Percentiles rank a stretch among this genome's conserved stretches.
phyloP scores from a whole-genome alignment of 1,140 invertebrate species.

The Tetragonula clypearis region DNA sequence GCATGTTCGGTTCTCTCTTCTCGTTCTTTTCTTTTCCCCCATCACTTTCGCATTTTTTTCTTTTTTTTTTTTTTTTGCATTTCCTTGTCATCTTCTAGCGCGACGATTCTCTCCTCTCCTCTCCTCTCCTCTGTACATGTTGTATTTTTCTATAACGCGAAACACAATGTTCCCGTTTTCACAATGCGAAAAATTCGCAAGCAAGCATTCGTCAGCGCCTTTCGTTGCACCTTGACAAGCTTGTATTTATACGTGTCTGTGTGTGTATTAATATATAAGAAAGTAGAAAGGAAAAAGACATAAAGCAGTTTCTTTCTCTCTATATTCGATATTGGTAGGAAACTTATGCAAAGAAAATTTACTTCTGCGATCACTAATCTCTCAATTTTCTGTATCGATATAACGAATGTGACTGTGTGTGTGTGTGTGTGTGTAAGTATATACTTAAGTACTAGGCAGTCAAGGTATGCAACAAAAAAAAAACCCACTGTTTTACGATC shows the following conservation, averaged over 20 bases:
- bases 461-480: slow-evolving; percentile 70
- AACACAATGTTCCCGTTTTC: background rate
- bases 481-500: slow-evolving; percentile 52
- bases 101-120: background rate
- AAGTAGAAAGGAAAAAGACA: slow-evolving; percentile 22
- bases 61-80: background rate
- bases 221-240: slow-evolving; percentile 57
- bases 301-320: background rate
- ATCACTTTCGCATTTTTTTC: background rate
- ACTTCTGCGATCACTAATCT: slow-evolving; percentile 18
- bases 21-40: background rate
- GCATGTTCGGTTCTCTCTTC: slow-evolving; percentile 5
- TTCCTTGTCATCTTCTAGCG: background rate
- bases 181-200: slow-evolving; percentile 3
- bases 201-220: slow-evolving; percentile 42
- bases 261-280: slow-evolving; percentile 12
- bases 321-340: slow-evolving; percentile 10
- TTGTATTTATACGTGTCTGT: background rate
- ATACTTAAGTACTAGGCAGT: slow-evolving; percentile 66
- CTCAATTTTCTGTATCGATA: background rate
- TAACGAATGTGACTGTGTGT: background rate
- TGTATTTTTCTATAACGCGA: background rate
- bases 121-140: background rate
- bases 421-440: background rate
- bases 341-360: slow-evolving; percentile 43